Evolutionary conservation across 1,140 invertebrate genomes (phyloP), one percentile per base, ranked within the genome.

Genomic region (Lepidotrigona ventralis): DNA sequence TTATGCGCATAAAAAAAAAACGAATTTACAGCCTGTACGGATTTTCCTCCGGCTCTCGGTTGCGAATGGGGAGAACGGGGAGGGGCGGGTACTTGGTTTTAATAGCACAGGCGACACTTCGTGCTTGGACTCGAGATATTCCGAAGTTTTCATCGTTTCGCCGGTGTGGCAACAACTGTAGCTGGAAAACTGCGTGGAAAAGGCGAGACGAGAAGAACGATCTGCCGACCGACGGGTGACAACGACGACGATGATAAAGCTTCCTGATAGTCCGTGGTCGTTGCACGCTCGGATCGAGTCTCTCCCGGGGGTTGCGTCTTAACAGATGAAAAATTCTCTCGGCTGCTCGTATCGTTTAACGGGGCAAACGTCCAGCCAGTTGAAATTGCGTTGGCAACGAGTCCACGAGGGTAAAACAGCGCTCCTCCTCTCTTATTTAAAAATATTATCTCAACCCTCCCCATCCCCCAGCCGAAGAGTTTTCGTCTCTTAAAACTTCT

Each of bases 241-340:
- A 66, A 78, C 81, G 81, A 71, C 66, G 63, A 82, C 78, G 73
- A 83, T 75, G 82, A 86, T 83, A 81, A 84, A 84, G 29, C 83
- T 82, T 85, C 54, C 63, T 74, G 75, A 75, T 90, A 83, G 84
- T 83, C 85, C 79, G 85, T 90, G 84, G 83, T 90, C 86, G 86
- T 90, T 86, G 81, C 70, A 26, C 75, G 33, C 26, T 17, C 51
- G 66, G 54, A 72, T 53, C 33, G 53, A 21, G 21, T 51, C 33
- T 21, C 19, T 12, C 64, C 29, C 19, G 17, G 60, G 26, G 19
- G 17, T 64, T 56, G 56, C 68, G 54, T 81, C 70, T 80, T 75
- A 69, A 72, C 29, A 51, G 26, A 73, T 66, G 76, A 72, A 83
- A 72, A 83, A 83, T 83, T 56, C 54, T 64, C 51, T 14, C 21